A percentile compares a stretch with the other conserved stretches of the same genome.
phyloP scores from a whole-genome alignment of 2,888 invertebrate species.

The Megastigmus dorsalis region DNA sequence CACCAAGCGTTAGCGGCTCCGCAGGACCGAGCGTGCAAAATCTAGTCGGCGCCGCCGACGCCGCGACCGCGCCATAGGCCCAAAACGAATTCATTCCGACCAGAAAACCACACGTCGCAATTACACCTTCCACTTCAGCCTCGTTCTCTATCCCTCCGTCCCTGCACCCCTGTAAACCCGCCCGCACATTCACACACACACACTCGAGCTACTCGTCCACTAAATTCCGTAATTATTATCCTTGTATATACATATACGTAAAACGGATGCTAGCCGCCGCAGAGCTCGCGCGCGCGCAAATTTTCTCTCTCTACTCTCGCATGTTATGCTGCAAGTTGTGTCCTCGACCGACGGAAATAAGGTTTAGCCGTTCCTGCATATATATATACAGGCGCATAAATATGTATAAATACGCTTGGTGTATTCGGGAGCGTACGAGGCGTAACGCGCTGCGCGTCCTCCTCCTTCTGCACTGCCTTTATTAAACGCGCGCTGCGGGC shows the following conservation, averaged over 20 bases:
- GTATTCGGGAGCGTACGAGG: not conserved
- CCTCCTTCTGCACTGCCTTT: not conserved
- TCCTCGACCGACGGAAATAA: conserved; percentile 5
- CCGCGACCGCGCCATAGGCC: too few species aligned
- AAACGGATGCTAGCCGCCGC: too few species aligned
- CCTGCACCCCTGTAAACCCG: not conserved
- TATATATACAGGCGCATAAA: not conserved
- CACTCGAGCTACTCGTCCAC: too few species aligned
- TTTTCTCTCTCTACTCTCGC: too few species aligned
- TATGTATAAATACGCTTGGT: not conserved
- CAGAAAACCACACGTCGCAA: conserved; percentile 35
- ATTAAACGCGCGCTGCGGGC: conserved; percentile 16
- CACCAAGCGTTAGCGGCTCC: too few species aligned
- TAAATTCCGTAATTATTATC: conserved; percentile 20
- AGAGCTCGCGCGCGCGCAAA: not conserved
- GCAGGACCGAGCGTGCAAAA: not conserved
- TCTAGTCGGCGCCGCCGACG: not conserved
- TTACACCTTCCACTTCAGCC: conserved; percentile 18
- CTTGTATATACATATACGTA: too few species aligned
- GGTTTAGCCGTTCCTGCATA: not conserved
- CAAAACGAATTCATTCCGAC: conserved; percentile 2
- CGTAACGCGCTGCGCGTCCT: conserved; percentile 12
- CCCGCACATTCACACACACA: not conserved
- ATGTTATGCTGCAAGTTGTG: not conserved
- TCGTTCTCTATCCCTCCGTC: not conserved